Evolutionary conservation across 2,797 vertebrate genomes (phyloP).

Genomic region (Argentina silus): DNA sequence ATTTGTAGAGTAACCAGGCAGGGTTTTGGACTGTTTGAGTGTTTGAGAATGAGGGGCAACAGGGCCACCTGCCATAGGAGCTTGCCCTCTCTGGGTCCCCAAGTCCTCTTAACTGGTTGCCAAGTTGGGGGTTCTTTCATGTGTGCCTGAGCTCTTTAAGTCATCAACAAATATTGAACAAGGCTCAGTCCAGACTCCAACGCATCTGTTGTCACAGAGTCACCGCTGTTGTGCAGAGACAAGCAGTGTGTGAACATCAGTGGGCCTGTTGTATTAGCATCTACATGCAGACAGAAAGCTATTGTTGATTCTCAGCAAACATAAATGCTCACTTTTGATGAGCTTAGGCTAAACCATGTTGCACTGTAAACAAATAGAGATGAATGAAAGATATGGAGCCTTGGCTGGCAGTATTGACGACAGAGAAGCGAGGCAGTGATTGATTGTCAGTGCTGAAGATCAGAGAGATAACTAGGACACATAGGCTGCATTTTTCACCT

Average conservation of each 20-base stretch:
- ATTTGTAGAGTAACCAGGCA: constrained; percentile 63
- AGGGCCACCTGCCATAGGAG: constrained; percentile 72
- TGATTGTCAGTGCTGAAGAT: constrained; percentile 53
- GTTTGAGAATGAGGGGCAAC: constrained; percentile 59
- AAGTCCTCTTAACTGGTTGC: constrained; percentile 68
- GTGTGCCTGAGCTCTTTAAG: constrained; percentile 76
- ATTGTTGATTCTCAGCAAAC: constrained; percentile 71
- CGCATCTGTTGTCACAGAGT: constrained; percentile 76
- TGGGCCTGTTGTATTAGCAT: constrained; percentile 64
- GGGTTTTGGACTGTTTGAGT: constrained; percentile 64
- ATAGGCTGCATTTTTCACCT: constrained; percentile 64
- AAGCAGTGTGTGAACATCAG: constrained; percentile 46
- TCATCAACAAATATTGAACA: constrained; percentile 74
- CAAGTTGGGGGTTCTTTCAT: constrained; percentile 72
- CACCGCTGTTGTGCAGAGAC: constrained; percentile 49
- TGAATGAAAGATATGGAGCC: constrained; percentile 48
- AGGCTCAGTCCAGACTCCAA: constrained; percentile 71
- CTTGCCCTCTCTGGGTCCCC: constrained; percentile 61
- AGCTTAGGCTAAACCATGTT: constrained; percentile 67
- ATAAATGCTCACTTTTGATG: constrained; percentile 67
- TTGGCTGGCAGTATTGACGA: constrained; percentile 22
- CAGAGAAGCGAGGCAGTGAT: constrained; percentile 39
- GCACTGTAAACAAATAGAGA: constrained; percentile 63
- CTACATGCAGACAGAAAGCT: constrained; percentile 67
- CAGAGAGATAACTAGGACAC: constrained; percentile 48